Evolutionary conservation across 2,888 invertebrate genomes (phyloP), one percentile per base, ranked within the genome.

Genomic region (Ophioninae sp.): DNA sequence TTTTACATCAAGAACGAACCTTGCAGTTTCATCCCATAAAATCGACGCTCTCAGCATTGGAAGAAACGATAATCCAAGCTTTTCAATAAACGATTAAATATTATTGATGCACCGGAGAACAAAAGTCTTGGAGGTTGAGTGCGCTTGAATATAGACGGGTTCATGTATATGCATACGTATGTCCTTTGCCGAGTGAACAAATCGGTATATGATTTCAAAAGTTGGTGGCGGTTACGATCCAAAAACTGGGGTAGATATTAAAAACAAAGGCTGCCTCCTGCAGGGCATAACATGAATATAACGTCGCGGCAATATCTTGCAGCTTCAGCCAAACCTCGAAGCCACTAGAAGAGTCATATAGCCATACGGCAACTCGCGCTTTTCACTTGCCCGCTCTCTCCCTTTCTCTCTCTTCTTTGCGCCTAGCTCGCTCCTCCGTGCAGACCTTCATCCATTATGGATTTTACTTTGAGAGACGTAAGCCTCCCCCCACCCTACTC

Each of bases 361-460:
- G 80, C 84, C 69, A 72, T n/a, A 73, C 82, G 56, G 41, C 83
- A 50, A 79, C 73, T 81, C 79, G 69, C 50, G 56, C 69, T 72
- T 79, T 78, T 67, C 77, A 59, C 39, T 64, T 61, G 37, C 44
- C 30, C 80, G 75, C 64, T 69, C 80, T 72, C 77, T 21, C 59
- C 7, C 59, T 21, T 5, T 21, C 13, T 59, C 65, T 81, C 77
- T 20, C 20, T 44, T 44, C 44, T 13, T 44, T 5, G 44, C 44
- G 44, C 44, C 44, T 44, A 2, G 56, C 76, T 81, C 64, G 30
- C 80, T 73, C 73, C 70, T 81, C 80, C 73, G 77, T 73, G 87
- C 88, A 90, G 90, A 89, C 90, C 89, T 91, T 92, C 92, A 93
- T 93, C 91, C 91, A 93, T 93, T 93, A 93, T 93, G 93, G 91